phyloP scores from a whole-genome alignment of 1,140 invertebrate genomes.

The Pseudomyrmex cubaensis region DNA sequence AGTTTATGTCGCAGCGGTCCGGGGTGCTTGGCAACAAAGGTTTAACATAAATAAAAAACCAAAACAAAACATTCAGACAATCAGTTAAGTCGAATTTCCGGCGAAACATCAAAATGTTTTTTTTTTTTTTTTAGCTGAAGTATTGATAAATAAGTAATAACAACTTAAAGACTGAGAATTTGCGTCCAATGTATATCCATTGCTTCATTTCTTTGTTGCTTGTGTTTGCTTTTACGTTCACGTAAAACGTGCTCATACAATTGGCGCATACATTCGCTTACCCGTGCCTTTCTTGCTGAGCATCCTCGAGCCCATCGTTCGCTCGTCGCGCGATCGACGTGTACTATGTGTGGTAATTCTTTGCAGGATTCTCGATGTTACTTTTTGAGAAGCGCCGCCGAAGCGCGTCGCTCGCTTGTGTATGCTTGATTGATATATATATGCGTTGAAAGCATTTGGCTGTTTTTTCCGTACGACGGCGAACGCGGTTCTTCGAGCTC shows the following conservation, averaged over 20 bases:
- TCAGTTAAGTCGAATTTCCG: conserved; percentile 12
- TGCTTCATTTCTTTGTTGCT: not conserved
- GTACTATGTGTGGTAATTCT: conserved; percentile 56
- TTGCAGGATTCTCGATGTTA: conserved; percentile 63
- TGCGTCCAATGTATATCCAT: conserved; percentile 26
- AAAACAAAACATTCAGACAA: not conserved
- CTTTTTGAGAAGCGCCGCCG: conserved; percentile 65
- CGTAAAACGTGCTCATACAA: not conserved
- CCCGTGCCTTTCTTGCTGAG: conserved; percentile 6
- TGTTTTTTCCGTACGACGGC: conserved; percentile 68
- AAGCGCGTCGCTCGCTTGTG: conserved; percentile 68
- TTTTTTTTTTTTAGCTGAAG: not conserved
- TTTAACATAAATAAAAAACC: not conserved
- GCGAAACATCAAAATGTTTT: conserved; percentile 8
- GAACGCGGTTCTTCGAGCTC: conserved; percentile 74
- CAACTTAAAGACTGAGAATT: conserved; percentile 45
- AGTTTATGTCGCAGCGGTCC: conserved; percentile 45
- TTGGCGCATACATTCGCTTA: not conserved
- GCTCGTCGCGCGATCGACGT: conserved; percentile 66
- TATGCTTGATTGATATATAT: conserved; percentile 63
- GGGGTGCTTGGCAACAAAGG: conserved; percentile 32
- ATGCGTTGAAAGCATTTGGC: conserved; percentile 62
- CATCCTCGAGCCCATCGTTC: conserved; percentile 37
- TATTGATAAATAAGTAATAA: not conserved
- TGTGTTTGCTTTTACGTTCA: conserved; percentile 5